Conservation (phyloP, 2,888 invertebrate species). For the Rhagonycha lutea region DNA sequence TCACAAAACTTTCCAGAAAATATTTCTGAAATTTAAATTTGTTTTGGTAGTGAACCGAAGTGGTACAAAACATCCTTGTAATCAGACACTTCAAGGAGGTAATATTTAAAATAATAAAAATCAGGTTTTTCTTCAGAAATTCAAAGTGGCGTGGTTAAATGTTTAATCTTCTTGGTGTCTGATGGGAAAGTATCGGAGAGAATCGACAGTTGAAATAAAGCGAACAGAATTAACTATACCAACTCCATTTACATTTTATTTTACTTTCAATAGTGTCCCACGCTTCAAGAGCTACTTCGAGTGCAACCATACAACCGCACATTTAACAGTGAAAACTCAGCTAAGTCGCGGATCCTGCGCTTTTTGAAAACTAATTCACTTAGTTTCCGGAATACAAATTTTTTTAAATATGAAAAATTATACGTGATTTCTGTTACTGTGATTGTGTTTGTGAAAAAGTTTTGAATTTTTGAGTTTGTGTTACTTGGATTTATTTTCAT, state of each 20-base stretch:
- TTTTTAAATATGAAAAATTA: neutral
- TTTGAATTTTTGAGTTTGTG: neutral
- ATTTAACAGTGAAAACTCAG: neutral
- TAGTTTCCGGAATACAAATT: neutral
- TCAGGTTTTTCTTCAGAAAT: neutral
- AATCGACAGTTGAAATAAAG: neutral
- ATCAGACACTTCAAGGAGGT: too few species aligned
- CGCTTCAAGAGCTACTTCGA: neutral
- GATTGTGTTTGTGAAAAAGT: neutral
- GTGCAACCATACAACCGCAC: neutral
- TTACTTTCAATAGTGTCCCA: conserved; percentile 24
- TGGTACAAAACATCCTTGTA: too few species aligned
- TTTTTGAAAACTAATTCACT: conserved; percentile 2
- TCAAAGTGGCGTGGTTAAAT: neutral
- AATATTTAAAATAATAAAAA: neutral
- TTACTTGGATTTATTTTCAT: neutral
- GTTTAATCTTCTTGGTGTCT: neutral
- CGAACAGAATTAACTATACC: conserved; percentile 7
- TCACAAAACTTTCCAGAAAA: conserved; percentile 2
- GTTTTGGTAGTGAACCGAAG: too few species aligned
- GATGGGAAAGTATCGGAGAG: neutral
- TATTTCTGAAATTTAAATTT: neutral
- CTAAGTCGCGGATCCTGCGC: neutral
- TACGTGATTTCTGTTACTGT: neutral
- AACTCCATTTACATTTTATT: conserved; percentile 27